phyloP scores from a whole-genome alignment of 2,888 invertebrate species.

The Mesopsocus fuscifrons region DNA sequence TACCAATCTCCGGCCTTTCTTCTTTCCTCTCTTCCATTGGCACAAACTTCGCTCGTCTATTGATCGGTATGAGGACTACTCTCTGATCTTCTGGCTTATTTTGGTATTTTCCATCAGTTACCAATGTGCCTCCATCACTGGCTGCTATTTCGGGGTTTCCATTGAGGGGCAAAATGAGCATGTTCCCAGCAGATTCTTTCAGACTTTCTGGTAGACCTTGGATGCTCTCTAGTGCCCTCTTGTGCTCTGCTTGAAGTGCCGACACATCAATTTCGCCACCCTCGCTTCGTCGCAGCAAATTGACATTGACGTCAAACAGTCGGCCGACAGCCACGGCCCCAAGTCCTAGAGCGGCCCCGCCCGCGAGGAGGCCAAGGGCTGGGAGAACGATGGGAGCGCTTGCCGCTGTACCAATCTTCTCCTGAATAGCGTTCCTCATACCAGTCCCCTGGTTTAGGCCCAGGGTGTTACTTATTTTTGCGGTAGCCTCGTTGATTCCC shows the following conservation, averaged over 20 bases:
- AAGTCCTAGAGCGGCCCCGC: slow-evolving; percentile 65
- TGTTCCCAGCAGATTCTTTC: not conserved
- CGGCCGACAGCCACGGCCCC: slow-evolving; percentile 62
- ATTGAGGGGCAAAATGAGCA: not conserved
- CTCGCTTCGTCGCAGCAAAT: slow-evolving; percentile 11
- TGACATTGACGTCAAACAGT: slow-evolving; percentile 8
- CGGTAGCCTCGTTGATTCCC: slow-evolving; percentile 34
- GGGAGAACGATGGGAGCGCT: slow-evolving; percentile 39
- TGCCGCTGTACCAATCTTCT: slow-evolving; percentile 42
- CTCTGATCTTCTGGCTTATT: slow-evolving; percentile 17
- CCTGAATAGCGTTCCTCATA: slow-evolving; percentile 27
- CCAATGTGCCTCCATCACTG: slow-evolving; percentile 32
- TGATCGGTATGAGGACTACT: not conserved
- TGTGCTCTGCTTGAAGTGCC: slow-evolving; percentile 27
- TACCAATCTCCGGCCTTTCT: not conserved
- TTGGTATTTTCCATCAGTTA: slow-evolving; percentile 28
- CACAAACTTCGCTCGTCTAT: not conserved
- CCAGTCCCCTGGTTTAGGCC: slow-evolving; percentile 12
- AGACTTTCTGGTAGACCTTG: slow-evolving; percentile 6
- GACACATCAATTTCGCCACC: slow-evolving; percentile 11
- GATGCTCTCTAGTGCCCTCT: slow-evolving; percentile 31
- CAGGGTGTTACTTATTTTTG: slow-evolving; percentile 15
- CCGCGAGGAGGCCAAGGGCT: slow-evolving; percentile 59
- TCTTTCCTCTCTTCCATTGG: not conserved
- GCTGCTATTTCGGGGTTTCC: slow-evolving; percentile 32